Percentiles rank a stretch among this genome's conserved stretches.
These are phyloP conservation scores for Melanostoma scalare DNA, from an alignment of 2,888 invertebrate species.

Conservation along the genomic window DNA sequence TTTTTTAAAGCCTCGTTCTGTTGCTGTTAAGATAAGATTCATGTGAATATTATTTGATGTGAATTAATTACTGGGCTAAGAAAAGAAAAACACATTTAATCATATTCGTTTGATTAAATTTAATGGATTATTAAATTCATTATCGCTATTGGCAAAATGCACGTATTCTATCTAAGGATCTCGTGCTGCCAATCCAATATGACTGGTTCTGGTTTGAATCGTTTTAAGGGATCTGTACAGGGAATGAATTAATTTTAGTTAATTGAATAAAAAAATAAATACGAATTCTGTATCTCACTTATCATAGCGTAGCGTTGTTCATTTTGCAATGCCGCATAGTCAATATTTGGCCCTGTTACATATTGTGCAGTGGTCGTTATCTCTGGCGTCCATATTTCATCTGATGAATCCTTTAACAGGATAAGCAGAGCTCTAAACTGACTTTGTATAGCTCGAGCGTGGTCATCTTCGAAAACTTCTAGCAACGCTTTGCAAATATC, in stretches of 20 bases:
- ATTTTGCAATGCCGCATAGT: slow-evolving; percentile 79
- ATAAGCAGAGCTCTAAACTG: slow-evolving; percentile 76
- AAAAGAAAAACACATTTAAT: slow-evolving; percentile 30
- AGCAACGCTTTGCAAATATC: slow-evolving; percentile 84
- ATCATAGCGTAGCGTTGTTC: slow-evolving; percentile 81
- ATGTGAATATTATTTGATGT: neutral
- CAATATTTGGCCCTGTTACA: slow-evolving; percentile 79
- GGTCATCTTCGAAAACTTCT: slow-evolving; percentile 81
- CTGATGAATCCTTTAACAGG: slow-evolving; percentile 77
- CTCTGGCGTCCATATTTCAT: slow-evolving; percentile 81
- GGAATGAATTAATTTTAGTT: slow-evolving; percentile 12
- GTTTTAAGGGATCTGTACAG: slow-evolving; percentile 84
- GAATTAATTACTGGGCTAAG: slow-evolving; percentile 27
- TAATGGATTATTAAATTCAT: slow-evolving; percentile 51
- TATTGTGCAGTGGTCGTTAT: slow-evolving; percentile 76
- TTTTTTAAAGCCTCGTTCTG: neutral
- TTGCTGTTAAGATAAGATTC: neutral
- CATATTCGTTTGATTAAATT: slow-evolving; percentile 33
- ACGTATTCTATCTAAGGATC: slow-evolving; percentile 77
- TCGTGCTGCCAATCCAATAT: slow-evolving; percentile 85
- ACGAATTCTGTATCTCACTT: slow-evolving; percentile 76
- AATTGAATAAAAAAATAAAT: slow-evolving; percentile 42
- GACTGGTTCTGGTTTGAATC: slow-evolving; percentile 85
- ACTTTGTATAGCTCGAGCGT: slow-evolving; percentile 83
- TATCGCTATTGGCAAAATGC: slow-evolving; percentile 10